A percentile compares a stretch with the other conserved stretches of the same genome.
These are phyloP conservation scores for Australoheros scitulus DNA, from an alignment of 2,113 vertebrate genomes.

Conservation along the genomic window DNA sequence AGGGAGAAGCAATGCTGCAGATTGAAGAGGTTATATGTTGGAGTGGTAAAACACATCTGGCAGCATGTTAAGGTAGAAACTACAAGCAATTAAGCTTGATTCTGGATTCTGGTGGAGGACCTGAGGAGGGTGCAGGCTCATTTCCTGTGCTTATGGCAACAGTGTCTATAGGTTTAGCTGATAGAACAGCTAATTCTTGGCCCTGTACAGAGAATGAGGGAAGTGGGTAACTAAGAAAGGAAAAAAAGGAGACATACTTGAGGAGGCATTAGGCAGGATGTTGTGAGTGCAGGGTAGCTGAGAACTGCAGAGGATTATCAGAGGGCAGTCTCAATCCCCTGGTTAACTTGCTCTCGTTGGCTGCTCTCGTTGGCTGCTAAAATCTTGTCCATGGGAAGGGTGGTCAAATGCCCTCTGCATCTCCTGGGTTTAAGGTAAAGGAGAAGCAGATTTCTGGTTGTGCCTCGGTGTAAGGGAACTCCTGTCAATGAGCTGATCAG, in stretches of 20 bases:
- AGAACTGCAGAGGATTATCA: not conserved
- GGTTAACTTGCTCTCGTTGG: not conserved
- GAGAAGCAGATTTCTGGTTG: not conserved
- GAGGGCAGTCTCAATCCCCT: not conserved
- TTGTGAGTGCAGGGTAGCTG: not conserved
- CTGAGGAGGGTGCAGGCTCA: not conserved
- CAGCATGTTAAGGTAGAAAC: not conserved
- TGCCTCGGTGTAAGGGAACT: not conserved
- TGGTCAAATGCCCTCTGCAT: not conserved
- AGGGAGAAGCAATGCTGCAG: not conserved
- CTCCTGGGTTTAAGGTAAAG: not conserved
- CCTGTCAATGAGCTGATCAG: not conserved
- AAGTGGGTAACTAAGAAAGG: not conserved
- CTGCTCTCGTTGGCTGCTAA: no score
- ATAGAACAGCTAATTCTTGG: not conserved
- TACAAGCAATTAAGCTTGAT: not conserved
- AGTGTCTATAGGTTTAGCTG: not conserved
- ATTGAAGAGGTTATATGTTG: not conserved
- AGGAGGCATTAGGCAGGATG: not conserved
- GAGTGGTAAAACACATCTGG: not conserved
- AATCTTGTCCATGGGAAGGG: not conserved
- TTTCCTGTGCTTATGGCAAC: not conserved
- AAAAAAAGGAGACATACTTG: not conserved
- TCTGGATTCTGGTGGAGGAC: not conserved
- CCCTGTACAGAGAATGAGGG: not conserved